phyloP scores from a whole-genome alignment of 2,888 invertebrate species.

The Leucoptera coffeella region DNA sequence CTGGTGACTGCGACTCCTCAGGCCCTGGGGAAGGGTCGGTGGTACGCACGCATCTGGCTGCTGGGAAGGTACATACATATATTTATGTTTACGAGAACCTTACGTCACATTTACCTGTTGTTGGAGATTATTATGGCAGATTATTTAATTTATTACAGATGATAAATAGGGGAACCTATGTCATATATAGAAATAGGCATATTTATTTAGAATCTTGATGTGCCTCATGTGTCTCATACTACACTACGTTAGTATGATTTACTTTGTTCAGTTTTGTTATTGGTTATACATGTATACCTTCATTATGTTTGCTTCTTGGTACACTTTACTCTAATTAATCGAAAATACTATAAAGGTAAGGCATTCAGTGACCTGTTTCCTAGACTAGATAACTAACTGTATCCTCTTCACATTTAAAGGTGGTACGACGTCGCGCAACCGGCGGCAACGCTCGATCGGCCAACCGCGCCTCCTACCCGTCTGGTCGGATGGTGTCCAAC shows the following conservation, averaged over 20 bases:
- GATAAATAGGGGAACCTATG: neutral
- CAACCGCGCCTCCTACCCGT: conserved; percentile 60
- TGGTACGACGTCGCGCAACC: conserved; percentile 53
- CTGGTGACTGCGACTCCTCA: conserved; percentile 52
- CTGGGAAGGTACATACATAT: conserved; percentile 56
- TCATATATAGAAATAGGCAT: neutral
- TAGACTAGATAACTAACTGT: no score
- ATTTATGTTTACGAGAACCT: neutral
- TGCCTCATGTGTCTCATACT: no score
- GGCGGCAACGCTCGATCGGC: conserved; percentile 25
- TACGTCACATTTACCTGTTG: neutral
- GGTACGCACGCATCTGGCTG: conserved; percentile 61
- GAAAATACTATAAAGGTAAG: no score
- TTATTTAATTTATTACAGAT: neutral
- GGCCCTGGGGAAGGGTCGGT: conserved; percentile 50
- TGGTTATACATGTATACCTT: no score
- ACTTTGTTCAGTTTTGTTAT: no score
- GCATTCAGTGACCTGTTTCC: no score
- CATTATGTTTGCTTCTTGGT: no score
- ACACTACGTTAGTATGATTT: no score
- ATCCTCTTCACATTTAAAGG: no score
- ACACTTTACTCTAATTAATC: no score
- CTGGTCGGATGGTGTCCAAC: conserved; percentile 50
- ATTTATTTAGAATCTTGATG: no score
- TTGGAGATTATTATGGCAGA: neutral